A percentile compares a stretch with the other conserved stretches of the same genome.
phyloP scores from a whole-genome alignment of 37 sponge, comb jelly and placozoan genomes.

The Cladorhizidae sp. region DNA sequence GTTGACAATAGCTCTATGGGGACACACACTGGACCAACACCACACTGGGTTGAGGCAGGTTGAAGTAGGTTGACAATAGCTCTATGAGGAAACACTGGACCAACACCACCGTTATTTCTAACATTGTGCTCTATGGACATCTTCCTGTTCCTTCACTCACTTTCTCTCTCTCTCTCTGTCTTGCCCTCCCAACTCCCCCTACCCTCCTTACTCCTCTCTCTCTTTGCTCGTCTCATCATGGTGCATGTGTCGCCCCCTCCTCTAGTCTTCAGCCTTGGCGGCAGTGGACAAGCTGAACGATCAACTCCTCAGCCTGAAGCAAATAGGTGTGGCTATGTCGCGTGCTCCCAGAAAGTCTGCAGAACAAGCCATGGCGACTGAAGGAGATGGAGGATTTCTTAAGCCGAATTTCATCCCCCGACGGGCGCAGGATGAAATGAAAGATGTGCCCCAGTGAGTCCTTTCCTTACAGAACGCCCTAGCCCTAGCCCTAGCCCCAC shows the following conservation, averaged over 20 bases:
- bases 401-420: constrained; percentile 25
- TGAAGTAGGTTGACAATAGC: too few relatives aligned
- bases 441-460: constrained; percentile 1
- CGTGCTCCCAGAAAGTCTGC: constrained; percentile 51
- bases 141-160: not conserved
- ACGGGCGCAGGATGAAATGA: not conserved
- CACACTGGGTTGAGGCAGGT: too few relatives aligned
- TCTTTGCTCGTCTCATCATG: not conserved
- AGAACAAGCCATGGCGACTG: not conserved
- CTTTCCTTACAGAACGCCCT: not conserved
- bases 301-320: constrained; percentile 35
- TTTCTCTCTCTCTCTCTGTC: not conserved
- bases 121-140: not conserved
- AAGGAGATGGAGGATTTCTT: constrained; percentile 14
- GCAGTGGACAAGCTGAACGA: constrained; percentile 61
- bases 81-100: too few relatives aligned
- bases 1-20: too few relatives aligned
- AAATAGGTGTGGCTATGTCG: constrained; percentile 73
- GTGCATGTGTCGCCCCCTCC: not conserved
- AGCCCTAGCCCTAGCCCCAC: too few relatives aligned
- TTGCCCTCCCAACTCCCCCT: not conserved
- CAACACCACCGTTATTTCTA: too few relatives aligned
- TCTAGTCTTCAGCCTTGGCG: constrained; percentile 51
- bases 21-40: too few relatives aligned
- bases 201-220: not conserved